Evolutionary conservation across 2,113 vertebrate genomes (phyloP).

Genomic region (Myotis davidii): DNA sequence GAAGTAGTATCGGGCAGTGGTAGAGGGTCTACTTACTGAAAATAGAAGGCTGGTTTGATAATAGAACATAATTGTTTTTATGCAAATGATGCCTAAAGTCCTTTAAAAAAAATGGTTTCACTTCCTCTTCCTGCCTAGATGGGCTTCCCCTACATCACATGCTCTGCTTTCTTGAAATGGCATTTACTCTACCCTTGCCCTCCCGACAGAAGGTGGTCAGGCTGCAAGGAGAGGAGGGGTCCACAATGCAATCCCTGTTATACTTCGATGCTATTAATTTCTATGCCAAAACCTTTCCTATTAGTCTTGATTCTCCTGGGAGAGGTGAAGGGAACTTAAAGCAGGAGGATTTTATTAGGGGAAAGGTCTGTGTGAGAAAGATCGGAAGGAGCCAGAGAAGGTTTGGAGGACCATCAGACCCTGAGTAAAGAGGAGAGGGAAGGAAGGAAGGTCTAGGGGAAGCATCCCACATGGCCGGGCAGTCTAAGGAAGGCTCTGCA

Average conservation of each 20-base stretch:
- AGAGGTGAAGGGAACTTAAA: background rate
- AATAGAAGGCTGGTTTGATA: background rate
- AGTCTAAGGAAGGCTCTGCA: too few relatives aligned
- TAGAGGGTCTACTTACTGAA: background rate
- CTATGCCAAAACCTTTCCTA: background rate
- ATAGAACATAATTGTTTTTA: background rate
- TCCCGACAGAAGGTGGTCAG: background rate
- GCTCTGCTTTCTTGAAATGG: background rate
- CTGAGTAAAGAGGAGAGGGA: background rate
- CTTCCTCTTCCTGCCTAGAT: background rate
- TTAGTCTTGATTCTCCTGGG: background rate
- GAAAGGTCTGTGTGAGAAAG: background rate
- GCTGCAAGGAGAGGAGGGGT: background rate
- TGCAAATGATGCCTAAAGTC: background rate
- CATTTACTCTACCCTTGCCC: background rate
- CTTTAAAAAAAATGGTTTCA: background rate
- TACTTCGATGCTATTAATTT: background rate
- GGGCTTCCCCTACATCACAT: background rate
- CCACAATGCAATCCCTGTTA: background rate
- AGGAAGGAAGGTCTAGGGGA: background rate
- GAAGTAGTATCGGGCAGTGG: background rate
- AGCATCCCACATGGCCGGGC: fast-evolving
- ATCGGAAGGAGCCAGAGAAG: background rate
- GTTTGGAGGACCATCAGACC: background rate
- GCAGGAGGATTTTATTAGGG: background rate